These are phyloP conservation scores for Peromyscus eremicus DNA, from an alignment of 2,797 vertebrate species.

Conservation along the genomic window DNA sequence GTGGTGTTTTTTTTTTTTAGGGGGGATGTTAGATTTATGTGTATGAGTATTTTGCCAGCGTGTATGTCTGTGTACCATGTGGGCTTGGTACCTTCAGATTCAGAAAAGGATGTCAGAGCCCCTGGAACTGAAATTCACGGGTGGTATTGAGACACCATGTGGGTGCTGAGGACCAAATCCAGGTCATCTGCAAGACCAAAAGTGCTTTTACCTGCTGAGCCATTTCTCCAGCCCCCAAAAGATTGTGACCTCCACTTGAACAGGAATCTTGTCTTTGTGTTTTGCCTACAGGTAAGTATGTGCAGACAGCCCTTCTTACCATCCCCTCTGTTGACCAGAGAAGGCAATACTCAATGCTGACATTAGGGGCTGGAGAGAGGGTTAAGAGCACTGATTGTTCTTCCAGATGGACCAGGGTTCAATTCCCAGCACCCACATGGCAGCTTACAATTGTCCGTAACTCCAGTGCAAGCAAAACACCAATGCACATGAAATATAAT, in stretches of 20 bases:
- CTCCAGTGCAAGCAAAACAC: too few species aligned
- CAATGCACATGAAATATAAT: too few species aligned
- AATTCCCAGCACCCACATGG: too few species aligned
- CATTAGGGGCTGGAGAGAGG: too few species aligned
- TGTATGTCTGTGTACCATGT: not conserved
- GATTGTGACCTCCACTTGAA: not conserved
- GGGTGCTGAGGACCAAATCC: too few species aligned
- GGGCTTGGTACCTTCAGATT: not conserved
- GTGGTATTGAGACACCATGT: not conserved
- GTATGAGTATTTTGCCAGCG: not conserved
- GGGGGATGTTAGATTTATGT: not conserved
- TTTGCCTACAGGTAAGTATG: not conserved
- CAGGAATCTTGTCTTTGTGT: not conserved
- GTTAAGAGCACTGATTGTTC: too few species aligned
- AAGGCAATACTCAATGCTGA: not conserved
- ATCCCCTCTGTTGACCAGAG: not conserved
- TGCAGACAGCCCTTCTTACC: not conserved
- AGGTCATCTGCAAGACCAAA: not conserved
- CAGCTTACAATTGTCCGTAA: too few species aligned
- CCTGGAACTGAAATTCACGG: not conserved
- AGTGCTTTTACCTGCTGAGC: not conserved
- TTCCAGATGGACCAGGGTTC: too few species aligned
- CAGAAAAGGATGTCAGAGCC: not conserved
- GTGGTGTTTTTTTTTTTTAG: not conserved
- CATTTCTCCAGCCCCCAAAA: not conserved